Conservation (phyloP, 2,888 invertebrate genomes). For the Calliopum simillimum region DNA sequence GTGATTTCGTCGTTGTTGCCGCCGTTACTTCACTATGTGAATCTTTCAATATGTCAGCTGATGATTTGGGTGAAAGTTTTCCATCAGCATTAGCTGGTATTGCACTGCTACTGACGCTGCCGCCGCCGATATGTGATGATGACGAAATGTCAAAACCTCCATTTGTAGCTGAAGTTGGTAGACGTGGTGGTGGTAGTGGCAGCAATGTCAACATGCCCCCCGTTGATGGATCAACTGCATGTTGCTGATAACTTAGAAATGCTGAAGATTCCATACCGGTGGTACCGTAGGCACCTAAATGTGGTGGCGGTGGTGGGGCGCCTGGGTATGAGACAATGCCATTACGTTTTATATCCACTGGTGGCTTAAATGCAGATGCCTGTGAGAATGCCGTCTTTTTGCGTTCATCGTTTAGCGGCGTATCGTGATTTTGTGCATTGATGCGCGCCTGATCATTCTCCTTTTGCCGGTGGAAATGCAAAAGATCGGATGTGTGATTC, state of each 20-base stretch:
- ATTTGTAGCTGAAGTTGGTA: slow-evolving; percentile 19
- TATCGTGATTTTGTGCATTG: slow-evolving; percentile 56
- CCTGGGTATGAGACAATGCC: slow-evolving; percentile 55
- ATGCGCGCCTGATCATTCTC: slow-evolving; percentile 66
- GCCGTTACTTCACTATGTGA: slow-evolving; percentile 24
- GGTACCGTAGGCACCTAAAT: slow-evolving; percentile 30
- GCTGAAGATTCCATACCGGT: slow-evolving; percentile 43
- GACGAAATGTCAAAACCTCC: slow-evolving; percentile 19
- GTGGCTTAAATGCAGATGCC: slow-evolving; percentile 85
- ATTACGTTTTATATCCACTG: slow-evolving; percentile 73
- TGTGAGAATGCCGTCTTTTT: slow-evolving; percentile 72
- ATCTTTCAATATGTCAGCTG: slow-evolving; percentile 24
- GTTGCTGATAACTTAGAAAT: slow-evolving; percentile 55
- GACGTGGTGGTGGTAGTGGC: slow-evolving; percentile 37
- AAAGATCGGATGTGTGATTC: slow-evolving; percentile 63
- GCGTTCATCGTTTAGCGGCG: slow-evolving; percentile 41
- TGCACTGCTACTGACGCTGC: slow-evolving; percentile 33
- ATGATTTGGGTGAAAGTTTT: slow-evolving; percentile 34
- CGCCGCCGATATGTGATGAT: slow-evolving; percentile 28
- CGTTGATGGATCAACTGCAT: slow-evolving; percentile 30
- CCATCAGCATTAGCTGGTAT: slow-evolving; percentile 30
- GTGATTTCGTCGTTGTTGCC: slow-evolving; percentile 34
- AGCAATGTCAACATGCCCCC: slow-evolving; percentile 31
- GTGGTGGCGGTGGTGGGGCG: slow-evolving; percentile 44
- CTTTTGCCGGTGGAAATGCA: slow-evolving; percentile 68